phyloP scores from a whole-genome alignment of 23 tunicate genomes.

The Ascidia mentula region DNA sequence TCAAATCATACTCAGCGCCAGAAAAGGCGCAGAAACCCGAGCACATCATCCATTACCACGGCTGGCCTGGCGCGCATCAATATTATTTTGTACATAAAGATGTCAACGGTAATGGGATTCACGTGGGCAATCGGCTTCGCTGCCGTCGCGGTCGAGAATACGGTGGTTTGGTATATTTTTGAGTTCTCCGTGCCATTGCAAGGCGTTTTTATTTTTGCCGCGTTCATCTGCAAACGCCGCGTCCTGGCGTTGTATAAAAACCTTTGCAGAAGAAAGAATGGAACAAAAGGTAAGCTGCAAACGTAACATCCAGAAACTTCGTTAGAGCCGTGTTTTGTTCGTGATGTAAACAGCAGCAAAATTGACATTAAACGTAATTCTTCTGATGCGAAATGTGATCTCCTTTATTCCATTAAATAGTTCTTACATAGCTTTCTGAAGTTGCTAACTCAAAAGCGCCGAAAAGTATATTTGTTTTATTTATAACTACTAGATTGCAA shows the following conservation, averaged over 20 bases:
- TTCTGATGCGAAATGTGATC: too few species aligned
- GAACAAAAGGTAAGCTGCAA: neutral
- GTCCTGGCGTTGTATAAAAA: conserved; percentile 35
- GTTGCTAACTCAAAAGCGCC: too few species aligned
- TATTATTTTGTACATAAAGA: conserved; percentile 55
- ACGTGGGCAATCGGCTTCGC: conserved; percentile 84
- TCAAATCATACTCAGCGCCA: neutral
- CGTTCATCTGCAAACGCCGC: conserved; percentile 75
- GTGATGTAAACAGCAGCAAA: too few species aligned
- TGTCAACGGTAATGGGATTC: conserved; percentile 93
- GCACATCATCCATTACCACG: conserved; percentile 16
- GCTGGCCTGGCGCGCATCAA: conserved; percentile 47
- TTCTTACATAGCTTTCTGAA: too few species aligned
- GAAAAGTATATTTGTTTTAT: too few species aligned
- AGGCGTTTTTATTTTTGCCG: conserved; percentile 72
- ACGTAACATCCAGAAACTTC: too few species aligned
- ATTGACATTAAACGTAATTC: too few species aligned
- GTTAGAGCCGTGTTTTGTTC: too few species aligned
- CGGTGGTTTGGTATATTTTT: conserved; percentile 68
- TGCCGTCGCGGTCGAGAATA: conserved; percentile 47
- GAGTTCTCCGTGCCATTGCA: conserved; percentile 88
- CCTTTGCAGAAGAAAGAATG: neutral
- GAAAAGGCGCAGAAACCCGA: conserved; percentile 1
- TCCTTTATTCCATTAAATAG: too few species aligned
- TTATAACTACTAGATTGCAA: too few species aligned